Conservation (phyloP, 2,888 invertebrate species). For the Leucophora obtusa region DNA sequence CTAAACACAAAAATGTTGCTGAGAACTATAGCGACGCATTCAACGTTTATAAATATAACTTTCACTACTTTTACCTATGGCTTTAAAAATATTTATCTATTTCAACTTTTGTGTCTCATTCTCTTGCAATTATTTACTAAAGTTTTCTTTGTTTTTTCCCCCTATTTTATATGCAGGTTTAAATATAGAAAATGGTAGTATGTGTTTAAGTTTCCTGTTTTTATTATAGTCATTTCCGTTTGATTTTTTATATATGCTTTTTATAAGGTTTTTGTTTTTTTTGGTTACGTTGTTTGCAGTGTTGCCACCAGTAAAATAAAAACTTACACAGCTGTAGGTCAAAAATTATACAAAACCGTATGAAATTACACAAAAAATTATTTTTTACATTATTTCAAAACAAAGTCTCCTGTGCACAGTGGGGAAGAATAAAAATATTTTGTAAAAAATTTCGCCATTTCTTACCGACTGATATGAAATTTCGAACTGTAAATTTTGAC, state of each 20-base stretch:
- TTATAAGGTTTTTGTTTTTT: not conserved
- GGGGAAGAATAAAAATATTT: too few relatives aligned
- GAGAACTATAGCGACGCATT: not conserved
- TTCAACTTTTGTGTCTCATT: not conserved
- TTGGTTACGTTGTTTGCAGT: not conserved
- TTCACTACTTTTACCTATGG: not conserved
- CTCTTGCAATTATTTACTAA: constrained; percentile 1
- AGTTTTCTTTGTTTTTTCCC: not conserved
- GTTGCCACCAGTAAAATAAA: too few relatives aligned
- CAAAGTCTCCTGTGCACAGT: too few relatives aligned
- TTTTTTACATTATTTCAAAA: too few relatives aligned
- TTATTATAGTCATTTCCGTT: constrained; percentile 51
- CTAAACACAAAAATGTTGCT: constrained; percentile 21
- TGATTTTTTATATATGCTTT: constrained; percentile 28
- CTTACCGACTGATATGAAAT: too few relatives aligned
- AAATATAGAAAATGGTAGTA: constrained; percentile 25
- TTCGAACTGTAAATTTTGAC: too few relatives aligned
- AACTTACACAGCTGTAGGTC: too few relatives aligned
- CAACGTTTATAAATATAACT: not conserved
- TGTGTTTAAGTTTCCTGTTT: constrained; percentile 48
- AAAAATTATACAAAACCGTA: too few relatives aligned
- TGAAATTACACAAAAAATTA: too few relatives aligned
- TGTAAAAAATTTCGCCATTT: too few relatives aligned
- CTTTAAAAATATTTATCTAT: too few relatives aligned
- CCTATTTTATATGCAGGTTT: constrained; percentile 1